phyloP scores from a whole-genome alignment of 1,140 invertebrate genomes.

The Trissolcus basalis region DNA sequence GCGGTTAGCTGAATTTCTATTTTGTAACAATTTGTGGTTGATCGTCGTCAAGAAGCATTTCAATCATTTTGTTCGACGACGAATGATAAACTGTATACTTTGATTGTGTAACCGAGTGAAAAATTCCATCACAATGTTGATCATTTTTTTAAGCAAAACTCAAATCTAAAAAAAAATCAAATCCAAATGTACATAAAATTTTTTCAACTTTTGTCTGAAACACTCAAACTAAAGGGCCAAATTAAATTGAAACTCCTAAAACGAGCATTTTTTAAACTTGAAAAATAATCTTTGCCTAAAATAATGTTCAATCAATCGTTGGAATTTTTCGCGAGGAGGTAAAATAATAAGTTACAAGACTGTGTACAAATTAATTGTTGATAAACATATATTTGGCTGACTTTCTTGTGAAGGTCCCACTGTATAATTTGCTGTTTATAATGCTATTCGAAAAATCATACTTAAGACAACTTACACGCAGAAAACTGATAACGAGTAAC shows the following conservation, averaged over 20 bases:
- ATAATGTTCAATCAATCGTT: too few relatives aligned
- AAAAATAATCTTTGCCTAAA: too few relatives aligned
- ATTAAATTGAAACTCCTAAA: too few relatives aligned
- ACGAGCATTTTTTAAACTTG: background rate
- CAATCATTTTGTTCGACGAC: constrained; percentile 24
- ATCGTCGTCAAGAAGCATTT: constrained; percentile 22
- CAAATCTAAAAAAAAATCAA: too few relatives aligned
- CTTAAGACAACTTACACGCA: constrained; percentile 21
- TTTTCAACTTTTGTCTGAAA: too few relatives aligned
- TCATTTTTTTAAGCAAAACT: constrained; percentile 2
- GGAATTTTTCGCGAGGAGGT: too few relatives aligned
- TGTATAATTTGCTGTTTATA: constrained; percentile 55
- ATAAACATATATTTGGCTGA: constrained; percentile 17
- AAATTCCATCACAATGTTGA: constrained; percentile 36
- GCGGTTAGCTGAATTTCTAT: constrained; percentile 60
- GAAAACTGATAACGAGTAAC: too few relatives aligned
- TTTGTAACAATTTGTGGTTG: constrained; percentile 31
- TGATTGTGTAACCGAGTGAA: constrained; percentile 4
- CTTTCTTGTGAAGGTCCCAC: constrained; percentile 55
- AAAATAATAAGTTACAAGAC: constrained; percentile 51
- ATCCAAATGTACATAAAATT: too few relatives aligned
- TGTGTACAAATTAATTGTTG: constrained; percentile 55
- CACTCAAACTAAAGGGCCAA: too few relatives aligned
- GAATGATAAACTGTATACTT: too few relatives aligned
- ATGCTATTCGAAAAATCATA: constrained; percentile 48